Base-by-base conservation (phyloP, 2,888 invertebrate species). In the Stictocephala bisonia region DNA sequence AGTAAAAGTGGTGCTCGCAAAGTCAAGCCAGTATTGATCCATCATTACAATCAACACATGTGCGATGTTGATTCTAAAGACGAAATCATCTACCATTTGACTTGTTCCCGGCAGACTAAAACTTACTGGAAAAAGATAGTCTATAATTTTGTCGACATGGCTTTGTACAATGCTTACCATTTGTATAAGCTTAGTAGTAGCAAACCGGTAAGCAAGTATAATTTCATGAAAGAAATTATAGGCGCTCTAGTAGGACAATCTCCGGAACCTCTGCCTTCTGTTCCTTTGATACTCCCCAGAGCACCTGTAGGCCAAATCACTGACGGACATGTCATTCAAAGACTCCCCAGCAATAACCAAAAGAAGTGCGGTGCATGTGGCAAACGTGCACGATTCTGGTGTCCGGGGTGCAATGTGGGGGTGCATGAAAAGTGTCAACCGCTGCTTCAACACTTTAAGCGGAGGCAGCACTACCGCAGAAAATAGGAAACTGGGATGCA, bases 1-100 rank as follows among this genome's bases (percentile, higher is more conserved):
- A n/a, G n/a, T n/a, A n/a, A n/a, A n/a, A n/a, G n/a, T n/a, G n/a
- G n/a, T n/a, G n/a, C n/a, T n/a, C n/a, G n/a, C n/a, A n/a, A n/a
- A n/a, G n/a, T 6, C 11, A 69, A 69, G 13, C 50, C 53, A 7
- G 53, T 69, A n/a, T 22, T 69, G 15, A 69, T 69, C 13, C 29
- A 50, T 29, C 26, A 44, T 15, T 68, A 68, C 27, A 68, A 68
- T 50, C 56, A 56, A 31, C 56, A 56, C 56, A 31, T 56, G 56
- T 35, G 35, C 1, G 56, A 31, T 56, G 56, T 68, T 68, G 68
- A 68, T 13, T 27, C 26, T 50, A 53, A 53, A 20, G 51, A 53
- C 11, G 31, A 53, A 20, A 53, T 53, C 22, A n/a, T 70, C 9
- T 70, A 53, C 20, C 70, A 70, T 20, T 2, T 56, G 20, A 70